Conservation (phyloP, 2,113 vertebrate genomes). For the Corydoras maculifer region DNA sequence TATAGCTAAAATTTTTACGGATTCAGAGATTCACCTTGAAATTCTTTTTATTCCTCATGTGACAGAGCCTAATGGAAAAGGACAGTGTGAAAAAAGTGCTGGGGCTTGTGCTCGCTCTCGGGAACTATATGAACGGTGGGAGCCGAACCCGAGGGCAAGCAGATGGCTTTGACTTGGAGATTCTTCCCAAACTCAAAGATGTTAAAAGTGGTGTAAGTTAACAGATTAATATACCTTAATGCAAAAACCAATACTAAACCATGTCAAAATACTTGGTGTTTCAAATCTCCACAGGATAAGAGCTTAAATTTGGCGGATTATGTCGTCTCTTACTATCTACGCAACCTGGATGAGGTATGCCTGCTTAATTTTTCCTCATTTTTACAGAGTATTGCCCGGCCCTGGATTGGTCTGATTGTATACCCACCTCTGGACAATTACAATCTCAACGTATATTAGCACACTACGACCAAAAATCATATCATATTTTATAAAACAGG, state of each 20-base stretch:
- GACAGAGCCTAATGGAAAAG: slow-evolving; percentile 74
- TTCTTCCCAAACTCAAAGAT: slow-evolving; percentile 93
- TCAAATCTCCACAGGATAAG: slow-evolving; percentile 68
- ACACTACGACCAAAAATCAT: no score
- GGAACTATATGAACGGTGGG: slow-evolving; percentile 97
- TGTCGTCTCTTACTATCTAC: slow-evolving; percentile 88
- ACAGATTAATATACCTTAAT: no score
- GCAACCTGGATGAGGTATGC: slow-evolving; percentile 83
- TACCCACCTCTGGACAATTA: no score
- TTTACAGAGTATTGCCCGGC: not conserved
- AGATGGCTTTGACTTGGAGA: slow-evolving; percentile 91
- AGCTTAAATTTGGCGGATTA: slow-evolving; percentile 85
- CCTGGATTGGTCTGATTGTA: no score
- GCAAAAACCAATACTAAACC: no score
- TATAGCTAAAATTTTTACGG: no score
- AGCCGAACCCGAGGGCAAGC: slow-evolving; percentile 88
- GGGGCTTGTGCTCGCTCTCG: slow-evolving; percentile 87
- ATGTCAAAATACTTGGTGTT: not conserved
- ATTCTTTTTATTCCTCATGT: not conserved
- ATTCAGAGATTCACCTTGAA: no score
- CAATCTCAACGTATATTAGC: no score
- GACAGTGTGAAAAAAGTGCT: slow-evolving; percentile 77
- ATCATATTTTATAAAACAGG: no score
- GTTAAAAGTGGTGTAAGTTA: slow-evolving; percentile 86
- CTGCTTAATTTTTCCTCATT: not conserved